Evolutionary conservation across 2,888 invertebrate genomes (phyloP).

Genomic region (Dromius quadrimaculatus): DNA sequence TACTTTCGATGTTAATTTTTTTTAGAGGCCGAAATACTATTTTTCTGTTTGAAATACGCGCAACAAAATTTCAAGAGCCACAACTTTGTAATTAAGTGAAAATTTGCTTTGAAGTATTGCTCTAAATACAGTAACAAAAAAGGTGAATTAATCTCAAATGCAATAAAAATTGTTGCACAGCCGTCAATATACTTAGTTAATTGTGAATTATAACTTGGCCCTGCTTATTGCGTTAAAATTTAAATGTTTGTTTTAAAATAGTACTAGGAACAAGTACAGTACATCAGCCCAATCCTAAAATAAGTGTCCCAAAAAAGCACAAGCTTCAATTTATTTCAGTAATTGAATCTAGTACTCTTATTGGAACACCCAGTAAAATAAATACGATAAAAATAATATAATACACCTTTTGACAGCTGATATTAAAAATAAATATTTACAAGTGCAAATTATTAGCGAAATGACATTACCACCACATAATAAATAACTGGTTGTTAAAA

Average conservation of each 20-base stretch:
- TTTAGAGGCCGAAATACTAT: no score
- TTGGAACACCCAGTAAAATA: constrained; percentile 13
- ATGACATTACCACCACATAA: constrained; percentile 21
- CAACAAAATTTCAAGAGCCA: no score
- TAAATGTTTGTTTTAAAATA: constrained; percentile 32
- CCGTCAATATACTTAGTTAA: constrained; percentile 14
- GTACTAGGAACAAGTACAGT: constrained; percentile 50
- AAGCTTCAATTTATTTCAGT: no score
- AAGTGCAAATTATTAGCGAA: constrained; percentile 28
- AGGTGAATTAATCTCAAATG: constrained; percentile 18
- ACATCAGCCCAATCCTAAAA: constrained; percentile 47
- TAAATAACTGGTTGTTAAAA: constrained; percentile 7
- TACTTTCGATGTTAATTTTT: no score
- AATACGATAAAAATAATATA: constrained; percentile 26
- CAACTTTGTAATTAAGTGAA: not conserved
- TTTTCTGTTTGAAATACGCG: no score
- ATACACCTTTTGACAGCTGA: constrained; percentile 21
- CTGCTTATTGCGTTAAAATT: constrained; percentile 27
- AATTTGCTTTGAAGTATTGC: not conserved
- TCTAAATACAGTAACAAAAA: constrained; percentile 7
- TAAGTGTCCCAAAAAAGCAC: no score
- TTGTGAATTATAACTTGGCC: constrained; percentile 25
- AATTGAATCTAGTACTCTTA: no score
- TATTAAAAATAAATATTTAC: constrained; percentile 23
- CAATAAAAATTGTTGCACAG: constrained; percentile 29